Base-by-base conservation (phyloP, 1,140 invertebrate species). In the Cyphomyrmex costatus region DNA sequence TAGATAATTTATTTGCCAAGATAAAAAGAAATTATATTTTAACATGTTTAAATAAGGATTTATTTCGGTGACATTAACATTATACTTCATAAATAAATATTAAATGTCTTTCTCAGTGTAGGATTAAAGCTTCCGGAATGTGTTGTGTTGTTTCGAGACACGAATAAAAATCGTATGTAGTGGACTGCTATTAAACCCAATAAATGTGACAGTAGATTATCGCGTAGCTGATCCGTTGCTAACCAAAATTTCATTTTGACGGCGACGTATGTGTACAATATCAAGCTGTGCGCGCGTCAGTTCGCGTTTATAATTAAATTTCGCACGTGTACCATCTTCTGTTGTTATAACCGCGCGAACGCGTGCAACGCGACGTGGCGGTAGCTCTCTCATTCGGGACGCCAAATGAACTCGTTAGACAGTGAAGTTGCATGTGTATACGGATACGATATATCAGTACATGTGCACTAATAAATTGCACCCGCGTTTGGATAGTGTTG, bases 291-390 rank as follows among this genome's bases (percentile, higher is more conserved):
- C 24, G 30, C 74, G 42, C 70, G 33, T 70, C 83, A 79, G 71
- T 33, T 56, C 14, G 21, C 24, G 79, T 66, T 89, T 77, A 77
- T 89, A 89, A 89, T 89, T 89, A 89, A 89, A 89, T 89, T 89
- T 83, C 19, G 77, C 87, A 83, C 71, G 77, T 89, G 87, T 85
- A 51, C 65, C 70, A 56, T 78, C 70, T 76, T 65, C 36, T 65
- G 27, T 66, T 66, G 24, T 56, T 60, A 53, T 56, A 70, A 56
- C 65, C 53, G 58, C 21, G 33, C 30, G 27, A 46, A 78, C 58
- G 12, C 60, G 21, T 73, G 36, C 60, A 8, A 36, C 7, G 36
- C 36, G 61, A 79, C 53, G 8, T 36, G 27, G 24, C 51, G 27
- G 68, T 49, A 78, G 85, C 30, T 53, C 86, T 88, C 88, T 79